phyloP scores from a whole-genome alignment of 92 coral and sea anemone genomes.

The Siderastrea siderea region DNA sequence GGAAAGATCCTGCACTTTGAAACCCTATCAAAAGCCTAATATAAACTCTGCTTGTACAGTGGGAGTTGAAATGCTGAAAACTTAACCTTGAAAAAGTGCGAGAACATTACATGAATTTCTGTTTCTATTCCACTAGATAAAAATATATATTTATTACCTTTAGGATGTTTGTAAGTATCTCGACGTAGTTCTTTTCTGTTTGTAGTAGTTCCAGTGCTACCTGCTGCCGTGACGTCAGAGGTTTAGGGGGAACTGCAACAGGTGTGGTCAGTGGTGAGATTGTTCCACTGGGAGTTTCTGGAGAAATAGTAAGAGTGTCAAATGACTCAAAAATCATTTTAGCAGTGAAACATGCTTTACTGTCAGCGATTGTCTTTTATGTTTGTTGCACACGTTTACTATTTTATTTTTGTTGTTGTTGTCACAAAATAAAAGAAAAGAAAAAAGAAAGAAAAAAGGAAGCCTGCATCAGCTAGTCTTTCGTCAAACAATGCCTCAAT shows the following conservation, averaged over 20 bases:
- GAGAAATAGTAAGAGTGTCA: neutral
- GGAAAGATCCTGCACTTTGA: no score
- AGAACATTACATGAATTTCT: neutral
- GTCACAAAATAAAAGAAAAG: no score
- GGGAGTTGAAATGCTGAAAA: no score
- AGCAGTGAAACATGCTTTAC: neutral
- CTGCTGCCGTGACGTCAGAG: conserved; percentile 96
- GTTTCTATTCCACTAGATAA: neutral
- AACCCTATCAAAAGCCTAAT: no score
- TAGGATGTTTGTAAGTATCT: conserved; percentile 87
- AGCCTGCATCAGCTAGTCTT: no score
- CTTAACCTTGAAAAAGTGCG: neutral
- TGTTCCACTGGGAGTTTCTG: conserved; percentile 82
- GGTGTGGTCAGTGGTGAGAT: conserved; percentile 80
- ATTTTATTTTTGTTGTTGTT: neutral
- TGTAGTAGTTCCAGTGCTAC: conserved; percentile 95
- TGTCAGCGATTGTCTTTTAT: no score
- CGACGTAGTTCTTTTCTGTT: conserved; percentile 96
- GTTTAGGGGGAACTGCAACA: conserved; percentile 80
- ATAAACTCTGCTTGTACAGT: no score
- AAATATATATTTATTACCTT: conserved; percentile 67
- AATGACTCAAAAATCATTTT: no score
- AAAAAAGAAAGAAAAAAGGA: no score
- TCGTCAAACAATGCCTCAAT: no score
- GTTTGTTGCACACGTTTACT: no score